A percentile compares a stretch with the other conserved stretches of the same genome.
Evolutionary conservation across 2,113 vertebrate species (phyloP).

Genomic region (Ophiodon elongatus): DNA sequence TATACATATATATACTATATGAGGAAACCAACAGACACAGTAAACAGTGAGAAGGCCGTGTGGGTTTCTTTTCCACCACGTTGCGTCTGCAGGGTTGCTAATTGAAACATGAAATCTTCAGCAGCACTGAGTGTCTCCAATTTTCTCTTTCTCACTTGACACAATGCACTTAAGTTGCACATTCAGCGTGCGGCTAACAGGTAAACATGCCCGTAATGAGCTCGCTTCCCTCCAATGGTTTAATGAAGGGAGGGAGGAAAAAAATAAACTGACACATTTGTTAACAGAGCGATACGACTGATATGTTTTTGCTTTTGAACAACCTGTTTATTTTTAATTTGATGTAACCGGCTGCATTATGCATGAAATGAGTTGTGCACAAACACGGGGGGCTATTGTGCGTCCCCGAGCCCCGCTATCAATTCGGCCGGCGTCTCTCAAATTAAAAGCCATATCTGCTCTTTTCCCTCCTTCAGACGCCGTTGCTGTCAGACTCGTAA

Average conservation of each 20-base stretch:
- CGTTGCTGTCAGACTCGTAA: slow-evolving; percentile 45
- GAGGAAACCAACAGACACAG: not conserved
- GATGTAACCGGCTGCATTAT: slow-evolving; percentile 14
- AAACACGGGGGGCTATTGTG: not conserved
- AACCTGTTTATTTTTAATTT: slow-evolving; percentile 33
- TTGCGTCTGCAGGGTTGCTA: slow-evolving; percentile 35
- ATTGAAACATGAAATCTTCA: slow-evolving; percentile 26
- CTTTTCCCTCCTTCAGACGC: slow-evolving; percentile 23
- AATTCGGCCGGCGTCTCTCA: not conserved
- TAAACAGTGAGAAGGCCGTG: not conserved
- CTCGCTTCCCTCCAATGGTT: not conserved
- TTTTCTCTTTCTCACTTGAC: slow-evolving; percentile 25
- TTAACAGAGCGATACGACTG: not conserved
- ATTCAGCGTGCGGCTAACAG: slow-evolving; percentile 16
- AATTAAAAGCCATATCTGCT: slow-evolving; percentile 43
- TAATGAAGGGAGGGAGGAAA: not conserved
- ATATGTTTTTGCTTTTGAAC: slow-evolving; percentile 19
- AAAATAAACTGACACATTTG: slow-evolving; percentile 12
- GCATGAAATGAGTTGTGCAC: slow-evolving; percentile 27
- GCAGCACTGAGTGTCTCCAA: slow-evolving; percentile 21
- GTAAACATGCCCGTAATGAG: slow-evolving; percentile 38
- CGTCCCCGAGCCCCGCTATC: not conserved
- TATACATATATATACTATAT: too few species aligned
- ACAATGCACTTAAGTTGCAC: slow-evolving; percentile 10
- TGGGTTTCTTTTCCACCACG: not conserved